phyloP scores from a whole-genome alignment of 2,888 invertebrate species.

The Tinea trinotella region DNA sequence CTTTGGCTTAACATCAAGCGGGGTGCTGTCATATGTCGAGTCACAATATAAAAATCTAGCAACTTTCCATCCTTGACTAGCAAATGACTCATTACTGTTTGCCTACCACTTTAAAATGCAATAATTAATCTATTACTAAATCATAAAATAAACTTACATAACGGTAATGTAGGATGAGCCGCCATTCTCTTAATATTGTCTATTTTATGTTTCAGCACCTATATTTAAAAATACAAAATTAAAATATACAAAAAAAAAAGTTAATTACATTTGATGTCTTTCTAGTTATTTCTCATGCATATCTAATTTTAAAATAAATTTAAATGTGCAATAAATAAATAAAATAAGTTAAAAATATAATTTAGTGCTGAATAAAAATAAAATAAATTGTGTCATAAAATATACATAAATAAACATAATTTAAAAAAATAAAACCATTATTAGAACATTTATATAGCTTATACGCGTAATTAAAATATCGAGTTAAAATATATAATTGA shows the following conservation, averaged over 20 bases:
- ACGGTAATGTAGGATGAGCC: conserved; percentile 94
- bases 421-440: not conserved
- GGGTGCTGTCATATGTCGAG: too few species aligned
- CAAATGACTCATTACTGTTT: not conserved
- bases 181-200: conserved; percentile 96
- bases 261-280: too few species aligned
- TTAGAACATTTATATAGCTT: too few species aligned
- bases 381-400: conserved; percentile 10
- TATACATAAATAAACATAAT: not conserved
- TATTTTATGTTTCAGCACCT: conserved; percentile 95
- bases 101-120: too few species aligned
- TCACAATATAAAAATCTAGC: too few species aligned
- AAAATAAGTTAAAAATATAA: conserved; percentile 29
- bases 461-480: too few species aligned
- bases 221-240: conserved; percentile 32
- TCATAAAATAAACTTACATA: conserved; percentile 97
- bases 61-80: too few species aligned
- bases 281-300: too few species aligned
- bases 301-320: conserved; percentile 24
- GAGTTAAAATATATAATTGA: too few species aligned
- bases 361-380: conserved; percentile 27
- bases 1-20: too few species aligned
- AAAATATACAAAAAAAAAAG: conserved; percentile 20
- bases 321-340: too few species aligned
- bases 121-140: too few species aligned